Evolutionary conservation across 2,888 invertebrate species (phyloP).

Genomic region (Hydroisotoma schaefferi): DNA sequence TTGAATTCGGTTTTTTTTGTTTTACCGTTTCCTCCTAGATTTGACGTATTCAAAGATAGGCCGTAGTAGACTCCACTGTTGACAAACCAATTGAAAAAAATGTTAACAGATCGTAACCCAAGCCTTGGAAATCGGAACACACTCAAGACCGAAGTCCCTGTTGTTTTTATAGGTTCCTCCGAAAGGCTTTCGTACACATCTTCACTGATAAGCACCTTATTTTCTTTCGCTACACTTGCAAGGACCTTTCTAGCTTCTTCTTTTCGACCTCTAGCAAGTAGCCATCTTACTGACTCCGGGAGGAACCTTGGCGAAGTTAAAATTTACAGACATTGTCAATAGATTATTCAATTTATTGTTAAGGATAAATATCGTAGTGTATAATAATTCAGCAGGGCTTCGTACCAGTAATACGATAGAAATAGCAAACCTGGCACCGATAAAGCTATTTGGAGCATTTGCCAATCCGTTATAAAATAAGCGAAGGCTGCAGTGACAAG

Average conservation of each 20-base stretch:
- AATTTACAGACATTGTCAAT: background rate
- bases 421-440: conserved; percentile 67
- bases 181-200: conserved; percentile 56
- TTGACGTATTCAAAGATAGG: conserved; percentile 69
- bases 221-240: conserved; percentile 63
- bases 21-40: conserved; percentile 62
- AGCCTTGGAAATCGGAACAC: conserved; percentile 62
- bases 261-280: conserved; percentile 62
- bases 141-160: conserved; percentile 39
- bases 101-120: conserved; percentile 51
- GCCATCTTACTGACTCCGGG: conserved; percentile 71
- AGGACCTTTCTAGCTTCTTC: conserved; percentile 63
- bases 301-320: conserved; percentile 57
- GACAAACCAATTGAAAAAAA: conserved; percentile 74
- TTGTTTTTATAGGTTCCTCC: conserved; percentile 25
- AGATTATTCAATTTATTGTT: conserved; percentile 2
- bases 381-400: background rate
- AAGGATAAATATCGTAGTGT: background rate
- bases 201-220: conserved; percentile 58
- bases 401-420: conserved; percentile 65
- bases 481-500: conserved; percentile 66
- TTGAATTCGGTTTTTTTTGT: no score
- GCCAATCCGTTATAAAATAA: conserved; percentile 66
- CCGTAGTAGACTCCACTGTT: conserved; percentile 75
- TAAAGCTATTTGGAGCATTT: conserved; percentile 65